A percentile compares a stretch with the other conserved stretches of the same genome.
phyloP scores from a whole-genome alignment of 2,888 invertebrate species.

The Ophion ventricosus region DNA sequence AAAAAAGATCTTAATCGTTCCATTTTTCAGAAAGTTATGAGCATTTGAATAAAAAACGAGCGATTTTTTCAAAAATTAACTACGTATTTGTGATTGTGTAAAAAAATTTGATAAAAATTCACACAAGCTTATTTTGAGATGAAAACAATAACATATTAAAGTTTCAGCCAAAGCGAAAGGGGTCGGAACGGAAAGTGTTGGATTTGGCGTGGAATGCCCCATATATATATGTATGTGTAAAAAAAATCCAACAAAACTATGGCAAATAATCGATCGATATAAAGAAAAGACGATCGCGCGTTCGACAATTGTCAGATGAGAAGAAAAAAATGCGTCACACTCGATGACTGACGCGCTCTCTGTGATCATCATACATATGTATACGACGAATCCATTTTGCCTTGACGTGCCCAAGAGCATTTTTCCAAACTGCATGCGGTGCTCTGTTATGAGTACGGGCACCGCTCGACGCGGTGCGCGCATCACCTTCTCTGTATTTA shows the following conservation, averaged over 20 bases:
- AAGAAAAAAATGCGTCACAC: conserved; percentile 61
- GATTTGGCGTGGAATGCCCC: too few species aligned
- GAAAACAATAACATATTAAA: too few species aligned
- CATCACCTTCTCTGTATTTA: conserved; percentile 70
- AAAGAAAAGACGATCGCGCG: background rate
- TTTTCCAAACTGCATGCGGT: conserved; percentile 72
- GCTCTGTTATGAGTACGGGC: conserved; percentile 75
- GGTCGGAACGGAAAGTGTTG: too few species aligned
- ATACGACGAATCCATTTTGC: conserved; percentile 68
- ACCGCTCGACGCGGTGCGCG: conserved; percentile 65
- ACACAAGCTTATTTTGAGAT: too few species aligned
- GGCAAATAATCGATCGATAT: conserved; percentile 25
- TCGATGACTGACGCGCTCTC: conserved; percentile 53
- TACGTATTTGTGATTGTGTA: too few species aligned
- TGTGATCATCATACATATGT: conserved; percentile 46
- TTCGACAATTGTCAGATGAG: conserved; percentile 56
- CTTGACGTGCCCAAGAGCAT: conserved; percentile 75
- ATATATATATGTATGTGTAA: background rate
- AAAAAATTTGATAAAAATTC: too few species aligned
- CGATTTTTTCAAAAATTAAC: too few species aligned
- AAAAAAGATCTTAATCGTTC: too few species aligned
- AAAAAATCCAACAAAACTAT: background rate
- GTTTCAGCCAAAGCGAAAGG: too few species aligned
- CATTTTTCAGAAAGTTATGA: too few species aligned
- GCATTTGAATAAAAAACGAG: too few species aligned